Evolutionary conservation across 2,113 vertebrate species (phyloP).

Genomic region (Edolisoma coerulescens): DNA sequence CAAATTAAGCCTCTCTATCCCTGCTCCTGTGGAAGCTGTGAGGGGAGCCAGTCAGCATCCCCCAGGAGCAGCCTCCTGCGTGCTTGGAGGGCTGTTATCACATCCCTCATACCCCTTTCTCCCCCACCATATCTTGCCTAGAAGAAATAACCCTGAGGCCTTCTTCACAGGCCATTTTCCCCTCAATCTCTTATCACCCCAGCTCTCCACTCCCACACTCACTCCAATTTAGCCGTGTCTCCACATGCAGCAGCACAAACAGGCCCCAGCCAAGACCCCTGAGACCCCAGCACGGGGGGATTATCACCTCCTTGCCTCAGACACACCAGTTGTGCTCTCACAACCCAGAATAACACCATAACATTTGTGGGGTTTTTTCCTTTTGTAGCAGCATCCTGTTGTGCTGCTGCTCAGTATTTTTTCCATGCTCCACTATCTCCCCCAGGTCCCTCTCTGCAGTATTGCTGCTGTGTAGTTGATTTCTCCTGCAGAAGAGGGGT

Average conservation of each 20-base stretch:
- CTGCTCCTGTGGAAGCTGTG: not conserved
- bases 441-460: constrained; percentile 34
- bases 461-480: not conserved
- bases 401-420: not conserved
- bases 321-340: not conserved
- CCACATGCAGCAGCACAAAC: not conserved
- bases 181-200: not conserved
- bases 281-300: not conserved
- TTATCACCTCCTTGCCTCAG: constrained; percentile 14
- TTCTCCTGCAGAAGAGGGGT: not conserved
- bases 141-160: not conserved
- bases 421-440: constrained; percentile 34
- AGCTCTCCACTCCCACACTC: not conserved
- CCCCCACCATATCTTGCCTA: not conserved
- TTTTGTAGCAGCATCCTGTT: not conserved
- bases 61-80: not conserved
- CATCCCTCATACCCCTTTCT: not conserved
- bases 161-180: not conserved
- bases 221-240: not conserved
- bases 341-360: not conserved
- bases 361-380: not conserved
- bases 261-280: not conserved
- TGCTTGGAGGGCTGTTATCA: not conserved
- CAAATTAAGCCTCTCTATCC: not conserved
- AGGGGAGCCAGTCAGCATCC: not conserved